Evolutionary conservation across 2,113 vertebrate genomes (phyloP).

Genomic region (Dicerorhinus sumatrensis): DNA sequence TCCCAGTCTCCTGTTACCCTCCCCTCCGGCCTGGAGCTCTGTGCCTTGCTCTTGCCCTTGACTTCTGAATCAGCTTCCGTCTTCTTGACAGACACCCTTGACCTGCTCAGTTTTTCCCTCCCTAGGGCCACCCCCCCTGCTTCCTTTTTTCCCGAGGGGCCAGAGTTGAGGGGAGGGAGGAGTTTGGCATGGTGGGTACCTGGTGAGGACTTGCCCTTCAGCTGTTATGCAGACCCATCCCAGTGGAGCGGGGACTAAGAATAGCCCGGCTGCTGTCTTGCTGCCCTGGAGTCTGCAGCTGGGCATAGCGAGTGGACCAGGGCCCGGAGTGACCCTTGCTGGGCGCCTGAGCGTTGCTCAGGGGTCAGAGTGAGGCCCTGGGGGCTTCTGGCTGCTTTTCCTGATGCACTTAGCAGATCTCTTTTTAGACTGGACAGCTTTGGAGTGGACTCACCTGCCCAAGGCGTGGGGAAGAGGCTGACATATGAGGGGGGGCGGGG

Average conservation of each 20-base stretch:
- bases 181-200: conserved; percentile 56
- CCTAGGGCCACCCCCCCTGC: background rate
- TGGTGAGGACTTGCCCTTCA: conserved; percentile 37
- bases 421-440: background rate
- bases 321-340: background rate
- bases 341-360: background rate
- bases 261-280: background rate
- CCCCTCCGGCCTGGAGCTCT: background rate
- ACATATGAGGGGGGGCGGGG: rapidly evolving
- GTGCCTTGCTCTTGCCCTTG: conserved; percentile 38
- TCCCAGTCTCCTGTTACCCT: background rate
- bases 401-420: background rate
- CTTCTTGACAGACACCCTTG: background rate
- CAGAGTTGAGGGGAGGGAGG: background rate
- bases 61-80: conserved; percentile 18
- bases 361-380: background rate
- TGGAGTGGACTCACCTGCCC: conserved; percentile 15
- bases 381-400: background rate
- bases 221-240: conserved; percentile 2
- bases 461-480: background rate
- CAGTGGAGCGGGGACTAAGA: background rate
- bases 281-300: background rate
- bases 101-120: background rate
- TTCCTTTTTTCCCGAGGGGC: background rate
- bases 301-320: background rate